Conservation (phyloP, 2,888 invertebrate species). For the Drosophila koepferae region DNA sequence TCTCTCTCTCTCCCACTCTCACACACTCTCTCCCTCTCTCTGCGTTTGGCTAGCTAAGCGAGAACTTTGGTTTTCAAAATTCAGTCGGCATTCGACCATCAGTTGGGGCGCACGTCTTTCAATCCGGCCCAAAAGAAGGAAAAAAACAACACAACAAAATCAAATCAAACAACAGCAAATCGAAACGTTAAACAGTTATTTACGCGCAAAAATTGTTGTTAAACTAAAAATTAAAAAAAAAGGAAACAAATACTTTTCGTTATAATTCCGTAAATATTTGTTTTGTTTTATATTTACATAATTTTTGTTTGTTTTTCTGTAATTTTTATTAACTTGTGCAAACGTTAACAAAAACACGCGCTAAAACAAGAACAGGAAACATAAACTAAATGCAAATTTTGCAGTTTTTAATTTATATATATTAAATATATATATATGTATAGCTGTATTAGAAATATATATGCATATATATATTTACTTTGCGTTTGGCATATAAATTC, state of each 20-base stretch:
- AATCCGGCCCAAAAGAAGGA: slow-evolving; percentile 21
- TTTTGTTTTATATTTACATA: slow-evolving; percentile 1
- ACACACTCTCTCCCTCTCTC: slow-evolving; percentile 12
- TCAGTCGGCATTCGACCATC: slow-evolving; percentile 79
- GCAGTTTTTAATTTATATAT: slow-evolving; percentile 23
- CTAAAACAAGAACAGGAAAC: slow-evolving; percentile 13
- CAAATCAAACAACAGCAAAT: slow-evolving; percentile 10
- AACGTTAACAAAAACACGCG: slow-evolving; percentile 31
- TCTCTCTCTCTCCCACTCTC: slow-evolving; percentile 11
- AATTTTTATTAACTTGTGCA: slow-evolving; percentile 8
- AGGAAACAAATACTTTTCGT: background rate
- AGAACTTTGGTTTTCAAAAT: slow-evolving; percentile 78
- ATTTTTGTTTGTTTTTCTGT: slow-evolving; percentile 1
- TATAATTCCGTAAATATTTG: background rate
- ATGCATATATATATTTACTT: slow-evolving; percentile 1
- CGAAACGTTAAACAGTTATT: slow-evolving; percentile 12
- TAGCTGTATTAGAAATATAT: background rate
- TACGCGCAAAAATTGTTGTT: slow-evolving; percentile 21
- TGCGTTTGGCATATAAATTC: slow-evolving; percentile 4
- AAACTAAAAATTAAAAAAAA: background rate
- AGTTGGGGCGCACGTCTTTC: slow-evolving; percentile 67
- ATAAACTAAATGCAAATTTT: slow-evolving; percentile 25
- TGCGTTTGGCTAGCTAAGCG: slow-evolving; percentile 64
- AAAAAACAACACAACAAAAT: background rate
- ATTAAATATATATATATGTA: background rate